These are phyloP conservation scores for Eulithis prunata DNA, from an alignment of 2,888 invertebrate genomes.

Conservation along the genomic window DNA sequence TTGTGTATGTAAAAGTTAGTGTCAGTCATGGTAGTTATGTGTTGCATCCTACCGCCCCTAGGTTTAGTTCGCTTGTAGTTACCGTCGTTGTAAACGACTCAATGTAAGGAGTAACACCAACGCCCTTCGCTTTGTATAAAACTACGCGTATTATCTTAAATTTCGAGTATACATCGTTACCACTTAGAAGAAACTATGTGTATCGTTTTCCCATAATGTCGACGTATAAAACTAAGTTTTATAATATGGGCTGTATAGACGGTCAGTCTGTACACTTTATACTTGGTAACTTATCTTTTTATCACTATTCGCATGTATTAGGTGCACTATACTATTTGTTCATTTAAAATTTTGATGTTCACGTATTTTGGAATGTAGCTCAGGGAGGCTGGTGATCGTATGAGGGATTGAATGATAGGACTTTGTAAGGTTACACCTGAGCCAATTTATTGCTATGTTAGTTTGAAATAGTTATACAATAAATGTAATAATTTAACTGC, in stretches of 20 bases:
- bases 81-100: conserved; percentile 70
- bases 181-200: conserved; percentile 50
- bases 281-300: conserved; percentile 57
- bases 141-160: conserved; percentile 58
- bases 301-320: conserved; percentile 70
- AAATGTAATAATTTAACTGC: conserved; percentile 59
- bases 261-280: conserved; percentile 46
- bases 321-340: conserved; percentile 72
- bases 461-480: conserved; percentile 75
- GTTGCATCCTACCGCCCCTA: conserved; percentile 46
- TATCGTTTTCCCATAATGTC: conserved; percentile 42
- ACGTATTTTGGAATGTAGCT: conserved; percentile 70
- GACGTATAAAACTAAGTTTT: conserved; percentile 51
- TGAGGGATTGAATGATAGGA: conserved; percentile 60
- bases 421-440: conserved; percentile 62
- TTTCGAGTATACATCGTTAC: conserved; percentile 58
- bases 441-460: conserved; percentile 75
- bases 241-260: conserved; percentile 42
- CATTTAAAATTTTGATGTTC: conserved; percentile 71
- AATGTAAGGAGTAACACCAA: conserved; percentile 79
- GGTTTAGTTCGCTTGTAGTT: conserved; percentile 68
- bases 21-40: conserved; percentile 34
- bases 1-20: conserved; percentile 41
- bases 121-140: conserved; percentile 68
- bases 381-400: conserved; percentile 60